Base-by-base conservation (phyloP, 23 tunicate species). In the Halocynthia aurantium region DNA sequence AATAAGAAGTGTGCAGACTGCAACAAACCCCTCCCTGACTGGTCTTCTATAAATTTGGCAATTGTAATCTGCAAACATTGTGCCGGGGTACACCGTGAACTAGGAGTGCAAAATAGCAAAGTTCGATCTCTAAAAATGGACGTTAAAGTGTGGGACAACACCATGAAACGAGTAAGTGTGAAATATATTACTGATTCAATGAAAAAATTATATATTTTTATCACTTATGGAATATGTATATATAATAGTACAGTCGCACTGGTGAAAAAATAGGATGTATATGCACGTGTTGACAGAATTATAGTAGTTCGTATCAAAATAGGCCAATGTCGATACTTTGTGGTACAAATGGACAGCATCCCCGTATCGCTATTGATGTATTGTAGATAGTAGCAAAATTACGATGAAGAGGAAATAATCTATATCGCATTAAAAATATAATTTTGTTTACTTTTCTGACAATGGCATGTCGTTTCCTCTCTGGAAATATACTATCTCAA, bases 41-140 rank as follows among this genome's bases (percentile, higher is more conserved):
- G 96, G 96, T 85, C 88, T 10, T 89, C 96, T 8, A 80, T 89
- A 15, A 89, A 89, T 70, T 82, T 89, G 49, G 96, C 96, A 7
- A 84, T 89, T 21, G 96, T 89, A 11, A 84, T 89, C 10, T 89
- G 96, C 60, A 89, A 89, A 62, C 96, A 89, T 67, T 89, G 96
- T 71, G 96, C 96, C 5, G 96, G 96, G 21, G 85, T 84, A 21
- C 96, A 89, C 51, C 77, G 96, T 22, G 96, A 89, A 10, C 79
- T 89, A 7, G 96, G 96, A 57, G 96, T 89, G 17, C 96, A 89
- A 64, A 89, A 89, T 67, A 84, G 88, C 70, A 89, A 89, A 75
- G 96, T 89, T 21, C 78, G 96, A 12, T 84, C 88, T 52, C 79
- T 89, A 8, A 89, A 89, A 70, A 89, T 89, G 96, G 96, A 89